Evolutionary conservation across 2,797 vertebrate genomes (phyloP), one percentile per base, ranked within the genome.

Genomic region (Prionace glauca): DNA sequence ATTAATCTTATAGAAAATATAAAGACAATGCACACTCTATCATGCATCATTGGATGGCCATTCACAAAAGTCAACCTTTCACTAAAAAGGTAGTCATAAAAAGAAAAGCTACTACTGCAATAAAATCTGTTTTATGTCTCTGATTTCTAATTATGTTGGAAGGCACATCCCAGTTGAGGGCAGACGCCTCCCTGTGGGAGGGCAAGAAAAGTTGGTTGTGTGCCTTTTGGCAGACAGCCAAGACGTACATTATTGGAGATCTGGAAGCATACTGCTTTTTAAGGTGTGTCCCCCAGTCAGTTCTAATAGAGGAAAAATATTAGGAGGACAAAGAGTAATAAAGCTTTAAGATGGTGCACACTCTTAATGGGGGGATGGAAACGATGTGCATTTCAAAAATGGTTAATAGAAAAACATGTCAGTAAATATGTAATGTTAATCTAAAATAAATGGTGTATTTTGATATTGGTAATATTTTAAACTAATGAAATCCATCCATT

Each of bases 201-300:
- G 50, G 93, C 71, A 74, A 74, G 36, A 56, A 95, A 95, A 77
- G 71, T 95, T 95, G 71, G 93, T 92, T 69, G 65, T 95, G 93
- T 95, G 93, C 71, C 93, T 95, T 77, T 45, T 95, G 93, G 93
- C 93, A 74, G 93, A 95, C 93, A 95, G 93, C 69, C 69, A 95
- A 95, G 93, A 72, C 18, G 41, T 74, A 77, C 93, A 95, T 95
- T 95, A 74, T 74, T 50, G 93, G 93, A 95, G 93, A 74, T 29
- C 71, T 95, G 41, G 71, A 72, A 95, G 45, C 71, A 95, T 72
- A 71, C 45, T 60, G 50, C 93, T 77, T 45, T 74, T n/a, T 95
- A 95, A 94, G 93, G 69, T 72, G 93, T 77, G 93, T 74, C 69
- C 65, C 41, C 45, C 71, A 74, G 71, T 71, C 69, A 74, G 65